phyloP scores from a whole-genome alignment of 2,888 invertebrate genomes.

The Philhelius pedissequus region DNA sequence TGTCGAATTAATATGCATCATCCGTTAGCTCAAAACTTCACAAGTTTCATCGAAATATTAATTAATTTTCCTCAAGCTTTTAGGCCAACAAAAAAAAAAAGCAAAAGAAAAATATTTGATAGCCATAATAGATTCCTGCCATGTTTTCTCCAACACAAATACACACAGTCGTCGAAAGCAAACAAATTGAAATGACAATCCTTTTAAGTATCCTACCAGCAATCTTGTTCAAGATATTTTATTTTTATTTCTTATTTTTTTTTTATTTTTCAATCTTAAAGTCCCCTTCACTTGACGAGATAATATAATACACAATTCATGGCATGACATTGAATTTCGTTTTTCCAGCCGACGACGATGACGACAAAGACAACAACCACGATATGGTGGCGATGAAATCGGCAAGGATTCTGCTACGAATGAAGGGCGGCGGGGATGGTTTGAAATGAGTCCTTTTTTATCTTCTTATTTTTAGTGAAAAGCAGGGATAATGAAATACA shows the following conservation, averaged over 20 bases:
- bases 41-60: constrained; percentile 48
- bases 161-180: constrained; percentile 21
- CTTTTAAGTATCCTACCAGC: constrained; percentile 39
- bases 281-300: constrained; percentile 9
- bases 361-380: neutral
- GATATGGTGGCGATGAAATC: neutral
- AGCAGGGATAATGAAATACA: constrained; percentile 18
- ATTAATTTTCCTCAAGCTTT: constrained; percentile 47
- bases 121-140: constrained; percentile 47
- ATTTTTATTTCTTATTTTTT: constrained; percentile 9
- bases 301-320: constrained; percentile 30
- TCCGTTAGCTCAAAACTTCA: constrained; percentile 28
- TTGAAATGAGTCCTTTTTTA: neutral
- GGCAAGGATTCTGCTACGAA: neutral
- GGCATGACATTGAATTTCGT: constrained; percentile 59
- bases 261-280: neutral
- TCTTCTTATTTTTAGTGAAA: neutral
- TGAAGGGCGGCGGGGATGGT: too few relatives aligned
- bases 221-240: constrained; percentile 19
- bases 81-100: neutral
- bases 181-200: constrained; percentile 59
- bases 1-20: constrained; percentile 64
- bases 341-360: constrained; percentile 20
- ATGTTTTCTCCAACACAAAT: neutral
- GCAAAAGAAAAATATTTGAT: constrained; percentile 40